phyloP scores from a whole-genome alignment of 2,113 vertebrate species.

The Ciconia stormi region DNA sequence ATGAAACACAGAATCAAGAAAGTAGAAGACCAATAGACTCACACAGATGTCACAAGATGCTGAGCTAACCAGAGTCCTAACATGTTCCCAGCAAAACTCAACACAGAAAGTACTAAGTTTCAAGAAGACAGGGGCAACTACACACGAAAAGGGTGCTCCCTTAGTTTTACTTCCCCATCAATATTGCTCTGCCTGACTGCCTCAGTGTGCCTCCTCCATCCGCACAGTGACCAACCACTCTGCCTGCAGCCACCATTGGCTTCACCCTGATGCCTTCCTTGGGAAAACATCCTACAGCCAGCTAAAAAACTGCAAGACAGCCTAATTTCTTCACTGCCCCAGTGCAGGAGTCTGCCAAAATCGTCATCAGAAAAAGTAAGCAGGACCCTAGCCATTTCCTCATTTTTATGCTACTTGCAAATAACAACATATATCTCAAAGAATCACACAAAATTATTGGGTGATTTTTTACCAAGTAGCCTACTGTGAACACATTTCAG shows the following conservation, averaged over 20 bases:
- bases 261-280: background rate
- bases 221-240: background rate
- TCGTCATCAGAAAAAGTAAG: background rate
- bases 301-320: background rate
- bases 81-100: background rate
- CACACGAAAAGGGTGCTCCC: background rate
- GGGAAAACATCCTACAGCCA: background rate
- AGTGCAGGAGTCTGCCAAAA: background rate
- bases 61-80: background rate
- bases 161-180: background rate
- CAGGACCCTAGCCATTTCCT: background rate
- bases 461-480: background rate
- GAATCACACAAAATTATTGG: background rate
- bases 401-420: background rate
- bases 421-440: background rate
- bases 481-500: background rate
- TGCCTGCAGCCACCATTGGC: background rate
- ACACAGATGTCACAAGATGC: background rate
- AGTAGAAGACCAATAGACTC: background rate
- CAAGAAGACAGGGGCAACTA: background rate
- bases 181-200: background rate
- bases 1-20: constrained; percentile 60
- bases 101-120: background rate
- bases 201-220: background rate
- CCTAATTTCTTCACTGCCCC: background rate